Base-by-base conservation (phyloP, 2,888 invertebrate species). In the Eupithecia dodoneata region DNA sequence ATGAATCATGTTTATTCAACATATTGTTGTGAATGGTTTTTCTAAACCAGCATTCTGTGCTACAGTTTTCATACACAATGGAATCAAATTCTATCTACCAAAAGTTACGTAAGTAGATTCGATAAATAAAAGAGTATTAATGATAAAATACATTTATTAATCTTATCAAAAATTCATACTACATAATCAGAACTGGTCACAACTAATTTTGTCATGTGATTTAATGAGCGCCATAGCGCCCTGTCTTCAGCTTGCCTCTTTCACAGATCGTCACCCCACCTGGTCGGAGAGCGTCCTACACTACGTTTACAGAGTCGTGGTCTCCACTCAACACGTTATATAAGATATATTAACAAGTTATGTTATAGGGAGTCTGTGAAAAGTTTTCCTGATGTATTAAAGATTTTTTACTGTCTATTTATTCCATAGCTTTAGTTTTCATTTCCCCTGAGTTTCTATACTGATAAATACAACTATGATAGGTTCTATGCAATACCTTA, bases 201-300 rank as follows among this genome's bases (percentile, higher is more conserved):
- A 70, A 13, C 77, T 79, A 82, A 83, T 84, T 78, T 83, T 81
- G 81, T 88, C 89, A 89, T 85, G 86, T 89, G 89, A 88, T 82
- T 82, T 75, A 30, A 30, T 30, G 30, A 30, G 30, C 30, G 30
- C 30, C 30, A 30, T 30, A 30, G 30, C 30, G 30, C 30, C 30
- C 30, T 30, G 30, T 30, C 30, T 30, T 30, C 30, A 30, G 30
- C 30, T 30, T 30, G 30, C 30, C 30, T 30, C 30, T 30, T 30
- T 30, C 30, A 30, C 30, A 30, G 30, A 1, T 30, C 30, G 30
- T 30, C 30, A 30, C 1, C 30, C 30, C 30, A 30, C 30, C 30
- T 30, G 30, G 30, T 30, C 30, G 30, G 30, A 30, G 30, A 30
- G 30, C 30, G 1, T 30, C 30, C 30, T 30, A 30, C 30, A 30